Percentiles rank a stretch among this genome's conserved stretches.
phyloP scores from a whole-genome alignment of 2,797 vertebrate genomes.

The Aeoliscus strigatus region DNA sequence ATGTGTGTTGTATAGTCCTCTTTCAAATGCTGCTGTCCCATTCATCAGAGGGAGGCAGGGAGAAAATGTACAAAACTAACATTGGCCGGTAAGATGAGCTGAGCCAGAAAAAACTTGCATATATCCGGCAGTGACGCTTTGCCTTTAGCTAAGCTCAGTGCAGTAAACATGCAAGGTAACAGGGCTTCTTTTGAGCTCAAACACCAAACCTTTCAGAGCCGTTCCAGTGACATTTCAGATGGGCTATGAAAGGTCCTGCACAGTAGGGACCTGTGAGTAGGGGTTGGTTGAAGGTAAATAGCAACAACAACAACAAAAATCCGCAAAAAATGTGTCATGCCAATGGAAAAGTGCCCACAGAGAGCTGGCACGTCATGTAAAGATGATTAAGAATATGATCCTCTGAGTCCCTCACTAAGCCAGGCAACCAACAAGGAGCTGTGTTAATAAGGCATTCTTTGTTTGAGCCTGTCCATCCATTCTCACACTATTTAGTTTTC shows the following conservation, averaged over 20 bases:
- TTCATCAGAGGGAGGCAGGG: conserved; percentile 14
- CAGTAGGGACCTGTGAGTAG: conserved; percentile 50
- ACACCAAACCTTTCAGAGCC: conserved; percentile 68
- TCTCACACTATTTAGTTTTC: conserved; percentile 53
- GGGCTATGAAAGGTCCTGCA: conserved; percentile 44
- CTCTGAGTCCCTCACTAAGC: conserved; percentile 25
- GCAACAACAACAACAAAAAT: conserved; percentile 45
- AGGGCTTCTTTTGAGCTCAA: conserved; percentile 71
- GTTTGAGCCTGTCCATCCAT: conserved; percentile 43
- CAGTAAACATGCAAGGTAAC: conserved; percentile 66
- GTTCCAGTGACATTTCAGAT: conserved; percentile 44
- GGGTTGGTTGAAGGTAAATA: conserved; percentile 53
- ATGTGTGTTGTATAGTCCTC: conserved; percentile 42
- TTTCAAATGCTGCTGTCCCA: conserved; percentile 42
- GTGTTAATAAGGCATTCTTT: conserved; percentile 58
- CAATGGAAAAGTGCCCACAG: conserved; percentile 66
- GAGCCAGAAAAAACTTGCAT: conserved; percentile 45
- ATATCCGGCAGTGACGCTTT: conserved; percentile 46
- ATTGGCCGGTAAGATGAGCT: conserved; percentile 44
- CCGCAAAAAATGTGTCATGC: conserved; percentile 22
- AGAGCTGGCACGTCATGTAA: too few relatives aligned
- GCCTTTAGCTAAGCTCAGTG: conserved; percentile 37
- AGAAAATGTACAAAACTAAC: conserved; percentile 33
- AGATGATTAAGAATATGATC: too few relatives aligned
- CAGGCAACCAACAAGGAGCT: conserved; percentile 19